Evolutionary conservation across 2,113 vertebrate species (phyloP), one percentile per base, ranked within the genome.

Genomic region (Boulengeromyrus knoepffleri): DNA sequence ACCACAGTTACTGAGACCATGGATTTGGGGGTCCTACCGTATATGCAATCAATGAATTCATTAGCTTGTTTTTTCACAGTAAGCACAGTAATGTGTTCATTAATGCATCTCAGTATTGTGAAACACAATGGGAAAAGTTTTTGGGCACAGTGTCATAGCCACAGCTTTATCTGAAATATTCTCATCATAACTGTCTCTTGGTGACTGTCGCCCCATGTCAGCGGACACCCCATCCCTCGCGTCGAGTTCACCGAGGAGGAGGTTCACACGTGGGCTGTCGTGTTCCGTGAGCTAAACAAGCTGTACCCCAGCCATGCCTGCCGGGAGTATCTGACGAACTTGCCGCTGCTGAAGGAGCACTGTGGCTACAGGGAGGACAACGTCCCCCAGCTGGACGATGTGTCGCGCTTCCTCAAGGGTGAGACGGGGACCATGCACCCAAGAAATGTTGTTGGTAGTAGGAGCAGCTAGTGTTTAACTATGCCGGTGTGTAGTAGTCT

Each of bases 211-310:
- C 74, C 88, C 1, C 42, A 15, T 85, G 36, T 56, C 92, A 99
- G 99, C 80, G 97, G 98, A 87, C 96, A 99, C 31, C 95, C 97
- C 42, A 97, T 99, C 91, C 97, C 98, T 87, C 96, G 94, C 12
- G 95, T 98, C 89, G 98, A 98, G 93, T 99, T 98, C 93, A 99
- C 98, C 1, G 97, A 98, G 92, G 99, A 99, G 92, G 99, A 99
- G 93, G 96, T 98, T 92, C 97, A 96, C 93, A 99, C 99, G 9
- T 99, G 99, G 99, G 97, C 97, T 3, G 97, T 97, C 7, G 97
- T 99, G 50, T 99, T 97, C 91, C 95, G 97, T 93, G 98, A 99
- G 96, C 97, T 99, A 77, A 98, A 96, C 93, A 97, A 97, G 90
- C 96, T 99, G 91, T 99, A 99, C 88, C 98, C 98, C 27, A 97